A percentile compares a stretch with the other conserved stretches of the same genome.
phyloP scores from a whole-genome alignment of 2,888 invertebrate genomes.

The Stictocephala bisonia region DNA sequence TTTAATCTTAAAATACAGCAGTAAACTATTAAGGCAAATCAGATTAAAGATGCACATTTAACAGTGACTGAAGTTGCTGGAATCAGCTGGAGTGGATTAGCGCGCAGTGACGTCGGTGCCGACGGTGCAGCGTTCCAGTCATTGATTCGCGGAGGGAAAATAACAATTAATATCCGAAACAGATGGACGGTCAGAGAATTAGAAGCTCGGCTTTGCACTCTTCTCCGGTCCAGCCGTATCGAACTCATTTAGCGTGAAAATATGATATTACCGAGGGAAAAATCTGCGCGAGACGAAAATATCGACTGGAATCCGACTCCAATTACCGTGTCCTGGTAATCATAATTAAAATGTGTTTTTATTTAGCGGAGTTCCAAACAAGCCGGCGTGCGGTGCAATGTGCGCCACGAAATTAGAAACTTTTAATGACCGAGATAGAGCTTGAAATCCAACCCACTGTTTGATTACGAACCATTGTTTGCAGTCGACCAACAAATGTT shows the following conservation, averaged over 20 bases:
- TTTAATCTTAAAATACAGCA: too few species aligned
- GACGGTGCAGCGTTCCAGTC: too few species aligned
- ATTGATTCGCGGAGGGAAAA: too few species aligned
- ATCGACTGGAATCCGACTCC: slow-evolving; percentile 36
- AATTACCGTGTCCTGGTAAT: slow-evolving; percentile 32
- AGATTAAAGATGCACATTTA: too few species aligned
- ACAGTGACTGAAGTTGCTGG: too few species aligned
- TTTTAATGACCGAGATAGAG: slow-evolving; percentile 42
- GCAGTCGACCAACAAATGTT: slow-evolving; percentile 2
- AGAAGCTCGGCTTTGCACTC: neutral
- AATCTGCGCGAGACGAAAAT: slow-evolving; percentile 17
- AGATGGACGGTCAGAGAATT: too few species aligned
- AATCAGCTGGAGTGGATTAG: too few species aligned
- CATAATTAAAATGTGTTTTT: slow-evolving; percentile 42
- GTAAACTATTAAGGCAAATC: too few species aligned
- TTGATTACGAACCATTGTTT: slow-evolving; percentile 32
- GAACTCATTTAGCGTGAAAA: slow-evolving; percentile 31
- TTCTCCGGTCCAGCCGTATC: neutral
- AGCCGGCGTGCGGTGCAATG: slow-evolving; percentile 12
- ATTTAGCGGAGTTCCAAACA: slow-evolving; percentile 25
- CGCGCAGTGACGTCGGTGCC: too few species aligned
- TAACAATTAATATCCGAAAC: too few species aligned
- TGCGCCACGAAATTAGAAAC: slow-evolving; percentile 39
- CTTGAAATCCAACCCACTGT: slow-evolving; percentile 32
- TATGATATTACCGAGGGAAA: slow-evolving; percentile 19